Base-by-base conservation (phyloP, 1,140 invertebrate species). In the Triops cancriformis region DNA sequence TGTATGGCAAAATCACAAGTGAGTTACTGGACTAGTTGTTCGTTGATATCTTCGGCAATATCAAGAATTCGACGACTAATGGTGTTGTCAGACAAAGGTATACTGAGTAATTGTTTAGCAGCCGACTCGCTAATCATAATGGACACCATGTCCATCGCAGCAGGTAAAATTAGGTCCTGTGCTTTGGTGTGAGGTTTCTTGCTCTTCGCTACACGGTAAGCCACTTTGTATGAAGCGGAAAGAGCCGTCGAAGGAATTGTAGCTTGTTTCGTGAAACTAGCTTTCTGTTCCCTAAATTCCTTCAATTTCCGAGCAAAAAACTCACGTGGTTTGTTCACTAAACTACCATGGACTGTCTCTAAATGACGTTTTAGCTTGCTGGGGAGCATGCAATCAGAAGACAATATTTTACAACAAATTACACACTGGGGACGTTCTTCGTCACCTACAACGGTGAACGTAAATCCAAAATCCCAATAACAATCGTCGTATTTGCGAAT, bases 41-140 rank as follows among this genome's bases (percentile, higher is more conserved):
- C 64, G 26, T 76, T 64, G 27, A 78, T 41, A 51, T 78, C 74
- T 76, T 78, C 28, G 9, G 43, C 73, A 43, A 64, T 78, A 42
- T 78, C 73, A 31, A 7, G 4, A 31, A 78, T 78, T 41, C 26
- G 41, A 43, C 51, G 42, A 45, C 74, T 78, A 76, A 76, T 79
- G 45, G 64, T 79, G 74, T 72, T 79, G 28, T 76, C 26, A 9
- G 51, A 77, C 42, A 77, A n/a, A 64, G 42, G 26, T 12, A 74
- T 51, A 72, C 72, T 64, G 26, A 64, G 43, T 23, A 76, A 72
- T 9, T 79, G 27, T 76, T 79, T 77, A 64, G 41, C 75, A 79
- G 41, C 72, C 72, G 23, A 37, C 45, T 79, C 78, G 27, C 43
- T 75, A 77, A 76, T 76, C 78, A 76, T 79, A 79, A 77, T 79